These are phyloP conservation scores for Macaria liturata DNA, from an alignment of 2,888 invertebrate genomes.

Conservation along the genomic window DNA sequence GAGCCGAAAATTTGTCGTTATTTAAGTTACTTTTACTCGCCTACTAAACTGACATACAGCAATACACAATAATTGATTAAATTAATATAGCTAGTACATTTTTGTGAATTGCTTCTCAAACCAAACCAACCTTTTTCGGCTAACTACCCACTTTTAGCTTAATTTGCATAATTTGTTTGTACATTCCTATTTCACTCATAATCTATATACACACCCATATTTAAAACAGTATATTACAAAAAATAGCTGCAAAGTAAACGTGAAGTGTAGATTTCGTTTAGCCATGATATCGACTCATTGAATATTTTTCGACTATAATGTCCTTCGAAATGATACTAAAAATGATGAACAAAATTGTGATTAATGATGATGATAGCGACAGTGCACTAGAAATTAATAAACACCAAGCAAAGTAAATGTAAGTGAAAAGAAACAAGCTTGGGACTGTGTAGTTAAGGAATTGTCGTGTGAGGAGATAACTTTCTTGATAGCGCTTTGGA, in stretches of 20 bases:
- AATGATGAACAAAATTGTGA: conserved; percentile 13
- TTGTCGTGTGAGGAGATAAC: conserved; percentile 35
- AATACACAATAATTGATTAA: too few species aligned
- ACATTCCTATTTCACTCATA: too few species aligned
- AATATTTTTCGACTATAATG: too few species aligned
- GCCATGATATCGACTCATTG: background rate
- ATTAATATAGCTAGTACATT: too few species aligned
- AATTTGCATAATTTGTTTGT: too few species aligned
- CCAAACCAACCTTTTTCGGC: too few species aligned
- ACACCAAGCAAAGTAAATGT: conserved; percentile 58
- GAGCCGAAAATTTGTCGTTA: too few species aligned
- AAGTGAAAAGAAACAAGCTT: conserved; percentile 48
- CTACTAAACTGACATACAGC: too few species aligned
- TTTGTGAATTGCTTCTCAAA: too few species aligned
- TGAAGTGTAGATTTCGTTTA: conserved; percentile 1
- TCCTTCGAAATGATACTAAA: too few species aligned
- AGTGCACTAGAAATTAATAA: conserved; percentile 47
- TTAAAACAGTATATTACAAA: conserved; percentile 1
- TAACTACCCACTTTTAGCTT: too few species aligned
- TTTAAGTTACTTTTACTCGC: too few species aligned
- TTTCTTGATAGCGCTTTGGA: conserved; percentile 15
- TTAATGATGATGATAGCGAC: conserved; percentile 37
- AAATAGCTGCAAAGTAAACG: conserved; percentile 30
- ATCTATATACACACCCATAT: background rate
- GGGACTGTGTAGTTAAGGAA: conserved; percentile 41